Evolutionary conservation across 2,113 vertebrate genomes (phyloP).

Genomic region (Ameiurus melas): DNA sequence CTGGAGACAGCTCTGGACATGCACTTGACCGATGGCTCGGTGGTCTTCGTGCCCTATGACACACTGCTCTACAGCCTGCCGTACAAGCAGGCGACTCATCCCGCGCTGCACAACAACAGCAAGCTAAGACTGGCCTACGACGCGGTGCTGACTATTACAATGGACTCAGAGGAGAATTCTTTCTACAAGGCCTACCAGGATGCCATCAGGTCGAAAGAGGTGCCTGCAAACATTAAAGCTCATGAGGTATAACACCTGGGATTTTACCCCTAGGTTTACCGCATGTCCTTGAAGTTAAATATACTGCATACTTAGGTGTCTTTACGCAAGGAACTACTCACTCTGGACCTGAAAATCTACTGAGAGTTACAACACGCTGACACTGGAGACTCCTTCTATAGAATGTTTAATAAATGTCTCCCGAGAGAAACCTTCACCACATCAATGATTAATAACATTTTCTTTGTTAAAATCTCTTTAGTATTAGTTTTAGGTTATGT

Average conservation of each 20-base stretch:
- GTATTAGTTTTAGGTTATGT: background rate
- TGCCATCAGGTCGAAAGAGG: constrained; percentile 64
- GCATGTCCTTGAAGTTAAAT: background rate
- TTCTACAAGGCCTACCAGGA: constrained; percentile 73
- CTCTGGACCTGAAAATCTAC: background rate
- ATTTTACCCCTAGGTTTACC: background rate
- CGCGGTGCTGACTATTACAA: constrained; percentile 73
- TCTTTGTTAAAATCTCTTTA: background rate
- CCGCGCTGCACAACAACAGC: constrained; percentile 62
- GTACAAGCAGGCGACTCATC: constrained; percentile 65
- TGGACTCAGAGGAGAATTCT: constrained; percentile 65
- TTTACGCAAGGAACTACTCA: background rate
- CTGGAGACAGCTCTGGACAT: constrained; percentile 75
- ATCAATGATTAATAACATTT: background rate
- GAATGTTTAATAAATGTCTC: background rate
- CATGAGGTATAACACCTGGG: constrained; percentile 60
- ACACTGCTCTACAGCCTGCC: constrained; percentile 79
- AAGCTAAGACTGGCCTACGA: constrained; percentile 79
- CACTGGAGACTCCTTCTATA: background rate
- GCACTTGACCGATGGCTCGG: constrained; percentile 70
- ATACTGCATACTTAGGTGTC: too few relatives aligned
- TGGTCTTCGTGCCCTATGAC: constrained; percentile 76
- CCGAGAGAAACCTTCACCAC: background rate
- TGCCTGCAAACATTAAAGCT: constrained; percentile 62
- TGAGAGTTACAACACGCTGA: background rate